These are phyloP conservation scores for Catagonus wagneri DNA, from an alignment of 2,113 vertebrate genomes.

Conservation along the genomic window DNA sequence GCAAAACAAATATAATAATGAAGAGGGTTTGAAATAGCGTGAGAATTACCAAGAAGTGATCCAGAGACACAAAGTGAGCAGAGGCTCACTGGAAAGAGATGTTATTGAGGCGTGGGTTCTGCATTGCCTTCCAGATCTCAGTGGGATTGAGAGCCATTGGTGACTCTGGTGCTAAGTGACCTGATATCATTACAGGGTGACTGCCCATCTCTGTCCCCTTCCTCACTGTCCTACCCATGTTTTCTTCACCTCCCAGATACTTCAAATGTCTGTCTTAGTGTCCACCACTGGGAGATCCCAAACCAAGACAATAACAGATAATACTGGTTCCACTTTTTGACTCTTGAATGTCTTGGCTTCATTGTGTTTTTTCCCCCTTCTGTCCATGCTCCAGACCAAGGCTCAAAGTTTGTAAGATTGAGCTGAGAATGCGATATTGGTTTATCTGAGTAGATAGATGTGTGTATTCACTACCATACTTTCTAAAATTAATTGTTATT, in stretches of 20 bases:
- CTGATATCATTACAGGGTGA: neutral
- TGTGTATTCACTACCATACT: neutral
- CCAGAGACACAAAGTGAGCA: neutral
- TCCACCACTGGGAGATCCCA: neutral
- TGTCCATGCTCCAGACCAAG: neutral
- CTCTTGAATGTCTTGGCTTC: neutral
- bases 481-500: neutral
- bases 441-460: neutral
- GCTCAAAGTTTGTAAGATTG: neutral
- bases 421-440: neutral
- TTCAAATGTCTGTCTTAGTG: neutral
- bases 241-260: neutral
- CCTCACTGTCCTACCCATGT: neutral
- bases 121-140: neutral
- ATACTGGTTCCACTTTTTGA: neutral
- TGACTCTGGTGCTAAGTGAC: neutral
- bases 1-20: neutral
- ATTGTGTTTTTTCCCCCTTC: neutral
- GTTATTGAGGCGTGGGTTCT: neutral
- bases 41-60: neutral
- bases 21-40: neutral
- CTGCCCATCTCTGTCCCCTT: neutral
- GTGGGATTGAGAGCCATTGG: neutral
- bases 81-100: neutral
- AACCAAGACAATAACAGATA: neutral